Evolutionary conservation across 2,797 vertebrate genomes (phyloP).

Genomic region (Acanthurus lineatus): DNA sequence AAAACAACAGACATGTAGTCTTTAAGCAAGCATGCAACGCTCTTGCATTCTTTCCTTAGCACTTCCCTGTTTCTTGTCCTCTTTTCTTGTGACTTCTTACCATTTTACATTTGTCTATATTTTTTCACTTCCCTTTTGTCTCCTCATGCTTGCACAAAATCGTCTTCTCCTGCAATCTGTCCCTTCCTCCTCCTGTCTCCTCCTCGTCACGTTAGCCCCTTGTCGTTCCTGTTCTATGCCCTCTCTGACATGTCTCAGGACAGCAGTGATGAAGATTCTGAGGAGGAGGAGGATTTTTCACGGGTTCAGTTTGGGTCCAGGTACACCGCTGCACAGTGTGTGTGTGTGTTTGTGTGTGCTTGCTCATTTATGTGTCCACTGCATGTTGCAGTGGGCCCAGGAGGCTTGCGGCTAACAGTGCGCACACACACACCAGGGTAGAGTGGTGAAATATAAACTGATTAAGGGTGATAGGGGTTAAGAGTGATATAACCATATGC

Average conservation of each 20-base stretch:
- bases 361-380: constrained; percentile 57
- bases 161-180: constrained; percentile 37
- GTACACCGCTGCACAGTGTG: constrained; percentile 91
- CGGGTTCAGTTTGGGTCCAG: constrained; percentile 99
- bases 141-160: constrained; percentile 56
- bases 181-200: constrained; percentile 53
- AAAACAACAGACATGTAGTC: constrained; percentile 10
- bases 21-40: constrained; percentile 26
- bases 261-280: constrained; percentile 96
- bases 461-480: neutral
- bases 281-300: constrained; percentile 95
- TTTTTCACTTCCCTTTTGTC: constrained; percentile 70
- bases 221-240: constrained; percentile 94
- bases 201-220: constrained; percentile 87
- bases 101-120: constrained; percentile 38
- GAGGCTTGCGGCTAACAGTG: constrained; percentile 76
- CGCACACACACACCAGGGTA: constrained; percentile 47
- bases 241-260: constrained; percentile 96
- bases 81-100: constrained; percentile 43
- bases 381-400: constrained; percentile 83
- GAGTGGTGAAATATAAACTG: constrained; percentile 22
- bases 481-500: neutral
- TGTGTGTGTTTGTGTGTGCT: constrained; percentile 66
- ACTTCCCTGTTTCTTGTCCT: constrained; percentile 16
- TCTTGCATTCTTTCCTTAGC: constrained; percentile 27